These are phyloP conservation scores for Forbesichthys papilliferus DNA, from an alignment of 2,113 vertebrate genomes.

Conservation along the genomic window DNA sequence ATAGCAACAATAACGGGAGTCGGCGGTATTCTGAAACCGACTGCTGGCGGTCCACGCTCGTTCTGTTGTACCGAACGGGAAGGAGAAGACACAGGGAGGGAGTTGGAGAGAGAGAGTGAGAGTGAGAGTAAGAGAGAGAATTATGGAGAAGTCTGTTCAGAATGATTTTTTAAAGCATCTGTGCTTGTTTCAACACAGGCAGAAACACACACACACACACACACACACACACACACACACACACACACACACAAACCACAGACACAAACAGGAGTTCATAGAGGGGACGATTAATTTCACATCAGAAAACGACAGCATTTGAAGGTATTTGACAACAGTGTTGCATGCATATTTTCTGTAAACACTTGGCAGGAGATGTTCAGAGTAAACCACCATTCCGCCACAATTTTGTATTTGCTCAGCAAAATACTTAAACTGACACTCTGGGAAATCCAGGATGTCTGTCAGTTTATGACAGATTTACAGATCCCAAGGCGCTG, in stretches of 20 bases:
- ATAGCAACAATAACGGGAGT: conserved; percentile 62
- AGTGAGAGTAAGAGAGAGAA: background rate
- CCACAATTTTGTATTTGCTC: conserved; percentile 5
- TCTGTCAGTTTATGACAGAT: conserved; percentile 47
- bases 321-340: no score
- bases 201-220: background rate
- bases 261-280: background rate
- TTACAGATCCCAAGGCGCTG: conserved; percentile 15
- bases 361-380: no score
- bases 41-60: conserved; percentile 28
- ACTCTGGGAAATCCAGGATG: conserved; percentile 26
- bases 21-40: conserved; percentile 13
- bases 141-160: background rate
- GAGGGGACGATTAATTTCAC: no score
- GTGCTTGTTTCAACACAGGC: background rate
- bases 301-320: no score
- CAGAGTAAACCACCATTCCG: no score
- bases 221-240: conserved; percentile 17
- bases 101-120: background rate
- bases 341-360: no score
- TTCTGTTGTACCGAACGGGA: conserved; percentile 6
- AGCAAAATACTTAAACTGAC: conserved; percentile 11
- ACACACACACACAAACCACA: conserved; percentile 19
- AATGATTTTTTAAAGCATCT: background rate
- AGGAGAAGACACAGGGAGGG: no score